A percentile compares a stretch with the other conserved stretches of the same genome.
Conservation (phyloP, 2,888 invertebrate species). For the Argyra leucocephala region DNA sequence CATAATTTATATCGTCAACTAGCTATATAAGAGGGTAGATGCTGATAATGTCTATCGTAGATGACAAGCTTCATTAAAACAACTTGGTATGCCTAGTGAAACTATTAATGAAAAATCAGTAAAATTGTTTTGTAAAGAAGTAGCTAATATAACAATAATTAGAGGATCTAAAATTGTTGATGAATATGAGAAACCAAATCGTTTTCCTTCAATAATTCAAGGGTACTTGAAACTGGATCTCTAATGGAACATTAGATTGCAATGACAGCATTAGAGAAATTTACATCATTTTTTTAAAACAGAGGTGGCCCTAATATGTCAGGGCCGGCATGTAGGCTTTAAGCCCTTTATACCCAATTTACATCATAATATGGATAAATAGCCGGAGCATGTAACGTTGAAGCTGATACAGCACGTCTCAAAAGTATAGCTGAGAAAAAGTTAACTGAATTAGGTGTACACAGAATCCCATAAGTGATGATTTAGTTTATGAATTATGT, state of each 20-base stretch:
- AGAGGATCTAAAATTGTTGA: slow-evolving; percentile 70
- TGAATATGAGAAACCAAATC: slow-evolving; percentile 64
- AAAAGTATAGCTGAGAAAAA: slow-evolving; percentile 67
- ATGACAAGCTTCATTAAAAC: slow-evolving; percentile 68
- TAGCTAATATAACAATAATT: slow-evolving; percentile 67
- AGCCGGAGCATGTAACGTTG: slow-evolving; percentile 82
- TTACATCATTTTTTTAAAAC: too few species aligned
- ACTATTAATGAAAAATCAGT: slow-evolving; percentile 70
- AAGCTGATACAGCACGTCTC: slow-evolving; percentile 79
- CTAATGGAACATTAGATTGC: slow-evolving; percentile 84
- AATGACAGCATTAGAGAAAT: slow-evolving; percentile 81
- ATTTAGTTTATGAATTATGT: slow-evolving; percentile 89
- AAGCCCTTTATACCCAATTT: too few species aligned
- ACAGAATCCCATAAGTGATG: slow-evolving; percentile 72
- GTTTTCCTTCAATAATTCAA: slow-evolving; percentile 51
- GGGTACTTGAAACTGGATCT: slow-evolving; percentile 72
- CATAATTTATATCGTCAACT: slow-evolving; percentile 82
- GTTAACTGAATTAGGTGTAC: slow-evolving; percentile 74
- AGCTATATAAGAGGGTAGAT: slow-evolving; percentile 72
- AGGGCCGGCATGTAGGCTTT: too few species aligned
- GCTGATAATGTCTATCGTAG: slow-evolving; percentile 70
- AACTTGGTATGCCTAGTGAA: slow-evolving; percentile 65
- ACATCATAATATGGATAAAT: slow-evolving; percentile 77
- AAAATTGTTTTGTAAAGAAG: slow-evolving; percentile 80
- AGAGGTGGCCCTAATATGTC: too few species aligned